Evolutionary conservation across 1,140 invertebrate genomes (phyloP).

Genomic region (Bombus waltoni): DNA sequence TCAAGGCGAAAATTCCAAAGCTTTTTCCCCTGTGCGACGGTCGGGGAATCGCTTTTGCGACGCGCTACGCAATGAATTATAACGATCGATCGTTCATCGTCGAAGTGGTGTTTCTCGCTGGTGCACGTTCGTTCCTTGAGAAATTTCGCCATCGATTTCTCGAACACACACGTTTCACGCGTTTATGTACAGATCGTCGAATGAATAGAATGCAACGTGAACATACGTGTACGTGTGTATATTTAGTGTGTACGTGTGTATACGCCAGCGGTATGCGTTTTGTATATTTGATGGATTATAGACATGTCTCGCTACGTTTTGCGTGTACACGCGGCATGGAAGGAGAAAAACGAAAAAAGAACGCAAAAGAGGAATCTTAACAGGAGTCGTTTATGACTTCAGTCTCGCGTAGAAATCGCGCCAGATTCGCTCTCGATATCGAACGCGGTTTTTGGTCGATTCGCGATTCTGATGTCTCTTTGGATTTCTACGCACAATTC

Average conservation of each 20-base stretch:
- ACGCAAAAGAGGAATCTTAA: constrained; percentile 1
- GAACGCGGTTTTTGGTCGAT: not conserved
- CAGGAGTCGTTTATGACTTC: constrained; percentile 15
- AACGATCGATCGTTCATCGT: constrained; percentile 7
- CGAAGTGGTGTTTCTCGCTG: not conserved
- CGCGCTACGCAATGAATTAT: not conserved
- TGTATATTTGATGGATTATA: not conserved
- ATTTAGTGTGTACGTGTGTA: not conserved
- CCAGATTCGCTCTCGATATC: not conserved
- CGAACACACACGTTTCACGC: constrained; percentile 22
- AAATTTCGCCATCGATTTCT: constrained; percentile 14
- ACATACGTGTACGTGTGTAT: not conserved
- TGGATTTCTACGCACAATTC: constrained; percentile 15
- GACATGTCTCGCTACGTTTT: not conserved
- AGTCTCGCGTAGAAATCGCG: constrained; percentile 29
- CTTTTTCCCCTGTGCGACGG: not conserved
- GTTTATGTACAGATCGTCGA: not conserved
- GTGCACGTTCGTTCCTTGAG: constrained; percentile 15
- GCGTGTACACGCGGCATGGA: constrained; percentile 3
- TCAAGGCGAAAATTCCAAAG: not conserved
- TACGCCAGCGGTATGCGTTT: not conserved
- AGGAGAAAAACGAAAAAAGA: not conserved
- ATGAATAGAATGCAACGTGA: not conserved
- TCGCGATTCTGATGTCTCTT: not conserved
- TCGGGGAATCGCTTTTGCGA: not conserved